Evolutionary conservation across 2,113 vertebrate genomes (phyloP), one percentile per base, ranked within the genome.

Genomic region (Promerops cafer): DNA sequence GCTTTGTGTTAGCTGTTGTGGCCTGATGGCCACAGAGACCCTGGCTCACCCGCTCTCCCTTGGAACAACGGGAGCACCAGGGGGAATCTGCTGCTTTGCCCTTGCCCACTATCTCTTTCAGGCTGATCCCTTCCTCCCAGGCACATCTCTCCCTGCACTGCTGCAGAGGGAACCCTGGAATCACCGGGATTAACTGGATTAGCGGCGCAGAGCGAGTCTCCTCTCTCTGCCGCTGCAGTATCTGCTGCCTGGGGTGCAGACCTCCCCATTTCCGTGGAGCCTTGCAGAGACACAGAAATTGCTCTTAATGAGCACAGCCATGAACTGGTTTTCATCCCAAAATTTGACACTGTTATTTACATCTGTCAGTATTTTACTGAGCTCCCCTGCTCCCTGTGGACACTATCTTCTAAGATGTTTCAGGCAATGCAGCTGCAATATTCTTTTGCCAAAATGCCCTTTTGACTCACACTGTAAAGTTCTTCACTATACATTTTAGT

Each of bases 261-360:
- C 82, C 72, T 87, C 74, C 49, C 89, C 92, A 57, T 84, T 96
- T 90, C 86, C 15, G 5, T 50, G 80, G 39, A 86, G 88, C 75
- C 92, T 96, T 6, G 3, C 68, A 89, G 92, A 94, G 80, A 79
- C 82, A 89, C 52, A 93, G 90, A 90, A 94, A 89, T 81, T 90
- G 72, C 80, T 93, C 49, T 78, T 92, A 92, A 96, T 76, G 88
- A 96, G 90, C 88, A 82, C 33, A 8, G 5, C 72, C 80, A 69
- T 57, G 80, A 82, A 45, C 93, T 93, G 96, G 88, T 96, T 94
- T 95, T 95, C 86, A 72, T 94, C 76, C 86, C 80, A 52, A 90
- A 86, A 90, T 83, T 86, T 93, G 94, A 94, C 88, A 57, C 65
- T 82, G 80, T 92, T 97, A 90, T 94, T 97, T 96, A 91, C 90